Percentiles rank a stretch among this genome's conserved stretches.
These are phyloP conservation scores for Synaphobranchus kaupii DNA, from an alignment of 2,797 vertebrate genomes.

Conservation along the genomic window DNA sequence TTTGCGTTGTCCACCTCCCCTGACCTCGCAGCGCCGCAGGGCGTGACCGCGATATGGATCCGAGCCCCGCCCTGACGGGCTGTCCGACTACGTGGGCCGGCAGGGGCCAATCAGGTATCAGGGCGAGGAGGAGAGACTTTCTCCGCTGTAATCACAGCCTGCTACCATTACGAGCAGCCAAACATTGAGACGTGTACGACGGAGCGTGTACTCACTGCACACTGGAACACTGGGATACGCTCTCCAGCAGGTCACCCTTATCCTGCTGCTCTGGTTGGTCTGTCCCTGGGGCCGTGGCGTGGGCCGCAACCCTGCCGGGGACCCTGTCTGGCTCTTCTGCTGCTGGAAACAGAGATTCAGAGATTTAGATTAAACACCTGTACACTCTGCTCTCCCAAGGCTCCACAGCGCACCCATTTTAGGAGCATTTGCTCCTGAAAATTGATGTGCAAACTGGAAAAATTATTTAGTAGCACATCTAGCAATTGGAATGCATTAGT, in stretches of 20 bases:
- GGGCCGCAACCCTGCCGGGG: conserved; percentile 35
- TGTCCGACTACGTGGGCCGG: no score
- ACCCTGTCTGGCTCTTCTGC: conserved; percentile 49
- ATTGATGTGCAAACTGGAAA: no score
- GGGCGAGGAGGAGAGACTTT: not conserved
- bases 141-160: not conserved
- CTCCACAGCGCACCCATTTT: no score
- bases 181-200: not conserved
- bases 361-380: not conserved
- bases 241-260: conserved; percentile 49
- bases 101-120: not conserved
- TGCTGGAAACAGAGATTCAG: not conserved
- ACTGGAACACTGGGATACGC: conserved; percentile 54
- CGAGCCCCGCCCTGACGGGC: not conserved
- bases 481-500: no score
- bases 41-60: not conserved
- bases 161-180: not conserved
- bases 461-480: no score
- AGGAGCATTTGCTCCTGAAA: no score
- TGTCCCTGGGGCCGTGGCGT: conserved; percentile 35
- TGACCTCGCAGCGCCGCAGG: not conserved
- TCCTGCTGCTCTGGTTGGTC: conserved; percentile 49
- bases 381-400: not conserved
- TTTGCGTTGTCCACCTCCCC: not conserved
- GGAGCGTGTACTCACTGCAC: conserved; percentile 59